Conservation (phyloP, 1,140 invertebrate genomes). For the Metaphire vulgaris region DNA sequence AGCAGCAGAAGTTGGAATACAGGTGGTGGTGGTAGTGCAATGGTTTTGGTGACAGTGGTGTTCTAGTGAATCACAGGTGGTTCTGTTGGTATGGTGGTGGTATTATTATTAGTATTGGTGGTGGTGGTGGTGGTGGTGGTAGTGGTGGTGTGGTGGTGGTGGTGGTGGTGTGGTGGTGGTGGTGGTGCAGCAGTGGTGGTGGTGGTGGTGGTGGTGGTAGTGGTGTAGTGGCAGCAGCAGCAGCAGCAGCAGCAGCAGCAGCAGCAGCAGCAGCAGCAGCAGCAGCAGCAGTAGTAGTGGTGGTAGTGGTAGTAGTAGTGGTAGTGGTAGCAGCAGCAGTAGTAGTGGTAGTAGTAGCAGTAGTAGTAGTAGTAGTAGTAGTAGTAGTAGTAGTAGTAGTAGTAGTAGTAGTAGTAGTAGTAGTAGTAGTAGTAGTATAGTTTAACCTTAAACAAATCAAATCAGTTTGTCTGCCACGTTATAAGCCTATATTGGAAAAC, state of each 20-base stretch:
- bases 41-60: no score
- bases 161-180: background rate
- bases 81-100: background rate
- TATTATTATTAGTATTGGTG: background rate
- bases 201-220: background rate
- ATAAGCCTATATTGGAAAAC: no score
- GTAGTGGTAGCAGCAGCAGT: background rate
- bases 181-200: background rate
- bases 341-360: background rate
- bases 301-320: background rate
- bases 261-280: background rate
- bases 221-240: background rate
- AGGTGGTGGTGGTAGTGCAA: no score
- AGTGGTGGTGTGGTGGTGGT: background rate
- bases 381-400: background rate
- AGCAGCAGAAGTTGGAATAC: no score
- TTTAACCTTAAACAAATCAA: no score
- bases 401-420: background rate
- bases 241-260: background rate
- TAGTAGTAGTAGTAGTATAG: background rate
- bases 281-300: background rate
- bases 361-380: background rate
- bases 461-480: no score
- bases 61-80: no score
- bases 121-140: background rate